A percentile compares a stretch with the other conserved stretches of the same genome.
phyloP scores from a whole-genome alignment of 2,113 vertebrate genomes.

The Passer domesticus region DNA sequence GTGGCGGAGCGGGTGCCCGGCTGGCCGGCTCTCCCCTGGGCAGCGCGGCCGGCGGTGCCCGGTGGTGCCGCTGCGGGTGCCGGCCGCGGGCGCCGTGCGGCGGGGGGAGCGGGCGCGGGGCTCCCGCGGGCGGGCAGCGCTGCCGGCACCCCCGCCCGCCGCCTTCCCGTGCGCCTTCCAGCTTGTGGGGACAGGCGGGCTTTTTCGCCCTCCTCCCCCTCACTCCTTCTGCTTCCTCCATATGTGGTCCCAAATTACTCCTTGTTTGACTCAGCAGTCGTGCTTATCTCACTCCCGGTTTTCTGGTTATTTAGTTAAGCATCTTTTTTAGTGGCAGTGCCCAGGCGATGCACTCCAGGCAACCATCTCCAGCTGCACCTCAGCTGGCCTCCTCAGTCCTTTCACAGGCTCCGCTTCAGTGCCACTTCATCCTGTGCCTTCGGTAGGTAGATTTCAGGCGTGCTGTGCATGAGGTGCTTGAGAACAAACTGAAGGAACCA shows the following conservation, averaged over 20 bases:
- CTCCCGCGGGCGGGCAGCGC: neutral
- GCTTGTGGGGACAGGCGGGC: neutral
- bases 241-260: conserved; percentile 34
- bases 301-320: neutral
- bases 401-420: neutral
- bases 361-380: neutral
- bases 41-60: neutral
- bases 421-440: neutral
- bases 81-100: neutral
- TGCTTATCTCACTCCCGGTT: neutral
- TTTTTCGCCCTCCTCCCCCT: neutral
- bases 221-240: conserved; percentile 50
- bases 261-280: conserved; percentile 33
- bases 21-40: no score
- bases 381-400: neutral
- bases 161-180: neutral
- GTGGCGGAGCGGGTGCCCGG: no score
- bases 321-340: neutral
- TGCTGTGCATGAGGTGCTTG: neutral
- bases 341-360: neutral
- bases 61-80: neutral
- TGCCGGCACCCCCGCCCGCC: neutral
- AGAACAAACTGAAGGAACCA: neutral
- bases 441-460: neutral
- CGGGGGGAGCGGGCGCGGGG: neutral